Percentiles rank a stretch among this genome's conserved stretches.
phyloP scores from a whole-genome alignment of 2,797 vertebrate species.

The Amphiprion clarkii region DNA sequence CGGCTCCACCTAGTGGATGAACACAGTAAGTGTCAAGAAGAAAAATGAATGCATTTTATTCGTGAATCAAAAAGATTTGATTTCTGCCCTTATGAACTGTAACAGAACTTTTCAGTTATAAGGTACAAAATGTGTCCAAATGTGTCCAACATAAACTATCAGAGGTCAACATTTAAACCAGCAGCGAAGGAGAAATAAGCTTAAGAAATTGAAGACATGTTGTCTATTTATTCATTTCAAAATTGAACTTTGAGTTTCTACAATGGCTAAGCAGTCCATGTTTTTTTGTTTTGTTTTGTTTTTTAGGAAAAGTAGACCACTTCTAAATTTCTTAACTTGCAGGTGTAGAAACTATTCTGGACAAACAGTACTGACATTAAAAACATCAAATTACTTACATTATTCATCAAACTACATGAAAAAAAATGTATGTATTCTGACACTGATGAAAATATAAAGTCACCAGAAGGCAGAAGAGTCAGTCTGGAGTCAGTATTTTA shows the following conservation, averaged over 20 bases:
- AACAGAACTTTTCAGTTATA: constrained; percentile 13
- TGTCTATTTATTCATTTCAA: not conserved
- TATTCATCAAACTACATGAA: not conserved
- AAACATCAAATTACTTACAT: not conserved
- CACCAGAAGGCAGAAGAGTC: not conserved
- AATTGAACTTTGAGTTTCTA: not conserved
- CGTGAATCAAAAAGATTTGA: constrained; percentile 1
- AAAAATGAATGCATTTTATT: constrained; percentile 26
- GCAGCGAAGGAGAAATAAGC: not conserved
- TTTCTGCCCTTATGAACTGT: constrained; percentile 24
- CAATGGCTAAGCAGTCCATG: not conserved
- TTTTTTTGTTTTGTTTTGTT: not conserved
- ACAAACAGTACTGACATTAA: not conserved
- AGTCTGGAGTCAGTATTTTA: not conserved
- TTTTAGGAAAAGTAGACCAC: not conserved
- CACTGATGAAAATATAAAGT: constrained; percentile 3
- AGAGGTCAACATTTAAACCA: constrained; percentile 6
- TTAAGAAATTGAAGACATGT: not conserved
- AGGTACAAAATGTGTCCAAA: constrained; percentile 21
- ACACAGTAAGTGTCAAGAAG: not conserved
- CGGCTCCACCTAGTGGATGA: constrained; percentile 65
- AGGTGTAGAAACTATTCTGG: not conserved
- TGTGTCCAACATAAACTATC: constrained; percentile 9
- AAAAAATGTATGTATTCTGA: not conserved
- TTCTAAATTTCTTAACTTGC: not conserved